Conservation (phyloP, 2,797 vertebrate species). For the Steatocranus sp. region DNA sequence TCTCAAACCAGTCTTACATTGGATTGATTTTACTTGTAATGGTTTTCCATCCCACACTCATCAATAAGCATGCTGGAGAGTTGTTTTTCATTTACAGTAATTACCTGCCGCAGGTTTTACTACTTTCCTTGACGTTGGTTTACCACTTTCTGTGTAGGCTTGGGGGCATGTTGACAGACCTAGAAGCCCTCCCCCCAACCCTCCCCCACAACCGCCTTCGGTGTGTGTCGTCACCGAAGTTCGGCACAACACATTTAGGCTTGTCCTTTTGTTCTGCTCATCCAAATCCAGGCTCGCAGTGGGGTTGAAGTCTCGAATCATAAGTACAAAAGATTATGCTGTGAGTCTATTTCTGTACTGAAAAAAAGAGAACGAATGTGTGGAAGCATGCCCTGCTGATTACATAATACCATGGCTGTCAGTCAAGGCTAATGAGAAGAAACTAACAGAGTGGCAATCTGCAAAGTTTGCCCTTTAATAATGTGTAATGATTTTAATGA, state of each 20-base stretch:
- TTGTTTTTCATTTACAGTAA: neutral
- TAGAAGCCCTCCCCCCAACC: neutral
- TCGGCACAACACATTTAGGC: neutral
- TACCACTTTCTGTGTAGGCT: neutral
- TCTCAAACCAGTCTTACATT: neutral
- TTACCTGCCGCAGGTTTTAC: neutral
- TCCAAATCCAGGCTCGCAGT: neutral
- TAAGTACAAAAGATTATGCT: neutral
- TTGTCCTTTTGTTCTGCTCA: neutral
- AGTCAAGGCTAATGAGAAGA: conserved; percentile 37
- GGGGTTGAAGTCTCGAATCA: neutral
- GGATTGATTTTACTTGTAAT: neutral
- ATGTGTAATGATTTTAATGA: conserved; percentile 26
- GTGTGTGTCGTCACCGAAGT: neutral
- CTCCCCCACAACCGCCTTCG: neutral
- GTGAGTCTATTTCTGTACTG: neutral
- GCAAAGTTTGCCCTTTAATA: neutral
- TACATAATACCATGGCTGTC: conserved; percentile 38
- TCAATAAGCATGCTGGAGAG: neutral
- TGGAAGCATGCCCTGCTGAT: conserved; percentile 12
- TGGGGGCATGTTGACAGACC: neutral
- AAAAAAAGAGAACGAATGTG: neutral
- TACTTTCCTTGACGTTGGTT: neutral
- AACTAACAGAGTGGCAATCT: neutral
- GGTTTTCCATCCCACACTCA: neutral